Evolutionary conservation across 2,888 invertebrate genomes (phyloP), one percentile per base, ranked within the genome.

Genomic region (Rhaphigaster nebulosa): DNA sequence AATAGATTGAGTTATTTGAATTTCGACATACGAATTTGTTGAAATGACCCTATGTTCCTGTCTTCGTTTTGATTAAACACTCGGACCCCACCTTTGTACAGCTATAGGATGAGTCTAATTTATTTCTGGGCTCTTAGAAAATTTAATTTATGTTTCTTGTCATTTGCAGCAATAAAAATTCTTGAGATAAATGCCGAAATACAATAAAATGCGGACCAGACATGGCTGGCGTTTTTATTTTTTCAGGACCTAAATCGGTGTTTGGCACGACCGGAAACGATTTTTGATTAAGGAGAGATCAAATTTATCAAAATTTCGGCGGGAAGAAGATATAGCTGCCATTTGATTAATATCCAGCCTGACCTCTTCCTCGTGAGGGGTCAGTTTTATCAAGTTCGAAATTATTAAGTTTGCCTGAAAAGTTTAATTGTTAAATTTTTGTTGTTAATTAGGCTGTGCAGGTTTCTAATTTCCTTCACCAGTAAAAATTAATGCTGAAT

Each of bases 241-340:
- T 76, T 76, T 76, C 38, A 76, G 10, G 6, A 20, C 29, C 70
- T 76, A 23, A 76, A 34, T 38, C 70, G 70, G 18, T 38, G 70
- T 38, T 76, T 76, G 20, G 70, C 70, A 76, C 20, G 38, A 2
- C 70, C 20, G 70, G 70, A 34, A 76, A 76, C 70, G 34, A 76
- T 84, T 50, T 50, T n/a, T 84, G 84, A 84, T 84, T 84, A 84
- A 84, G 45, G 84, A 45, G 26, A 50, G 45, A 84, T 45, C n/a
- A 84, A 45, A 84, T 84, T 84, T 50, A 84, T 84, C 41, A 84
- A 84, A 84, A 26, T 84, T 84, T 84, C 45, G n/a, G 45, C 26
- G 26, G 45, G 84, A 84, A 84, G 84, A 50, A 45, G 84, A 76
- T 50, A 84, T n/a, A n/a, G 45, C 84, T 45, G 41, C 80, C 80